Percentiles rank a stretch among this genome's conserved stretches.
Conservation (phyloP, 2,797 vertebrate genomes). For the Sternarchorhynchus goeldii region DNA sequence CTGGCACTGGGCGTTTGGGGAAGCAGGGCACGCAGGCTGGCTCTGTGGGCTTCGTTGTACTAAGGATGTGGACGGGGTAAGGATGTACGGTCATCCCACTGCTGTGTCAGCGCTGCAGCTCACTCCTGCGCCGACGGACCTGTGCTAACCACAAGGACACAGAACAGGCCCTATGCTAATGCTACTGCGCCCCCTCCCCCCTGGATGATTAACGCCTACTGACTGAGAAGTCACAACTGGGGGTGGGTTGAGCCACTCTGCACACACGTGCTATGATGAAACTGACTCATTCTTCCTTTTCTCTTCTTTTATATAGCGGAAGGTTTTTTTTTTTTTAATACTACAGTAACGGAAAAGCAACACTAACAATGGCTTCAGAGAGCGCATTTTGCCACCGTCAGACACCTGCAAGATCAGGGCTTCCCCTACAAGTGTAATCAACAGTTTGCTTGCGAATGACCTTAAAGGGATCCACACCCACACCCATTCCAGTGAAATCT, state of each 20-base stretch:
- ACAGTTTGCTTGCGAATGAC: neutral
- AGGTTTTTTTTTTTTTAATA: slow-evolving; percentile 11
- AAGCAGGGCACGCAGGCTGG: neutral
- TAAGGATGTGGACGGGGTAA: neutral
- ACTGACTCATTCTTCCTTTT: slow-evolving; percentile 6
- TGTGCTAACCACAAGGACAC: neutral
- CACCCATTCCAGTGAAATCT: neutral
- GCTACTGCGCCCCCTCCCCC: neutral
- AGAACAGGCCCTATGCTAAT: neutral
- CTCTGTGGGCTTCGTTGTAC: neutral
- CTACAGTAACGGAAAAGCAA: neutral
- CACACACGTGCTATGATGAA: neutral
- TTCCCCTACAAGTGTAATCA: neutral
- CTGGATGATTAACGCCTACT: neutral
- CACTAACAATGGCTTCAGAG: neutral
- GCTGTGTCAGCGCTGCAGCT: neutral
- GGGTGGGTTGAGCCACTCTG: slow-evolving; percentile 25
- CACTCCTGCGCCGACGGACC: neutral
- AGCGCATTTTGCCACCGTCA: neutral
- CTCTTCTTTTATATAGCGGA: neutral
- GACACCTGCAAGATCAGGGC: neutral
- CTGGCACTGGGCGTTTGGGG: neutral
- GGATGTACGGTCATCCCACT: neutral
- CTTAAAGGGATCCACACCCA: neutral
- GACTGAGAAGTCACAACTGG: neutral